A percentile compares a stretch with the other conserved stretches of the same genome.
Evolutionary conservation across 2,888 invertebrate genomes (phyloP).

Genomic region (Epinotia demarniana): DNA sequence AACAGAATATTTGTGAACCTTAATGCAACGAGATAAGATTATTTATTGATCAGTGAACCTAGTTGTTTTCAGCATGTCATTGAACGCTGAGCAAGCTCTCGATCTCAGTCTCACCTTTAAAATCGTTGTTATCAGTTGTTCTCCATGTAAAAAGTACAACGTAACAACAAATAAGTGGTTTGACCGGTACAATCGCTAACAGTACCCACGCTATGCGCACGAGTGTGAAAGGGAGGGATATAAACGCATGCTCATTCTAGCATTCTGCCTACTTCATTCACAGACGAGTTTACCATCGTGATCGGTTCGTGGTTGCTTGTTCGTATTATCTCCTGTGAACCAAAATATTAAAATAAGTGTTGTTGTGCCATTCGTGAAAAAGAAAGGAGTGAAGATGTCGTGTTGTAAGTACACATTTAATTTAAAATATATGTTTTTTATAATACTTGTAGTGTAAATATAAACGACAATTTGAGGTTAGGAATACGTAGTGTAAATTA

Average conservation of each 20-base stretch:
- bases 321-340: constrained; percentile 31
- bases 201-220: constrained; percentile 10
- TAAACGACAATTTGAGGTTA: neutral
- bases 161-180: constrained; percentile 11
- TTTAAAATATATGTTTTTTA: neutral
- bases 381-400: constrained; percentile 20
- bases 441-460: neutral
- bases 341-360: neutral
- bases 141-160: neutral
- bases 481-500: neutral
- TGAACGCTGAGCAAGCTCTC: too few species aligned
- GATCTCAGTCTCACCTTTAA: neutral
- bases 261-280: constrained; percentile 27
- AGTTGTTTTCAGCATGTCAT: neutral
- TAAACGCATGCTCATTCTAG: constrained; percentile 13
- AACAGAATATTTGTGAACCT: too few species aligned
- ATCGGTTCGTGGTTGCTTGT: constrained; percentile 19
- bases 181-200: constrained; percentile 23
- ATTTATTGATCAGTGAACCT: too few species aligned
- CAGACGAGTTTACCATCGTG: constrained; percentile 10
- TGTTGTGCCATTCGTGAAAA: neutral
- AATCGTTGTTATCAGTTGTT: neutral
- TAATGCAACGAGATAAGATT: too few species aligned
- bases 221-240: constrained; percentile 20
- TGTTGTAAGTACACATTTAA: constrained; percentile 38